Conservation (phyloP, 2,113 vertebrate genomes). For the Pachypanchax playfairii region DNA sequence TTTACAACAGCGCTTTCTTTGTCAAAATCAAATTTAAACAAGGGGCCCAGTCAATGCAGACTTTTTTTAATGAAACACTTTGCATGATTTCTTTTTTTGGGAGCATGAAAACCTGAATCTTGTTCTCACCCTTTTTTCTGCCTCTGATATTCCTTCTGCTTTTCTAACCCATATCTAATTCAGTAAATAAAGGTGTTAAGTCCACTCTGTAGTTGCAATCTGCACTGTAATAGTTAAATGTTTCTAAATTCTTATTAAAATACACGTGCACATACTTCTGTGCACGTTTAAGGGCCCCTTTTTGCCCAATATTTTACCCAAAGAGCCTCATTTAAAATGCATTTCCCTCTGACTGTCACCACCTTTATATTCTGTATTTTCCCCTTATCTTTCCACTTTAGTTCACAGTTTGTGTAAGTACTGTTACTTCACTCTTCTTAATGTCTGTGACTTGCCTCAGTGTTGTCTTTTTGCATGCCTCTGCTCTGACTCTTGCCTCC, state of each 20-base stretch:
- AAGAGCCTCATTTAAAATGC: constrained; percentile 46
- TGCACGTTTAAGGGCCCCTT: constrained; percentile 28
- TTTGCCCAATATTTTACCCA: constrained; percentile 15
- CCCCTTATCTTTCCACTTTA: constrained; percentile 83
- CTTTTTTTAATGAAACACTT: constrained; percentile 27
- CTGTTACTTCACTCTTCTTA: constrained; percentile 77
- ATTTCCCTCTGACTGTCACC: constrained; percentile 75
- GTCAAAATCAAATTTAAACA: constrained; percentile 7
- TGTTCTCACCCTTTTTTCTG: constrained; percentile 29
- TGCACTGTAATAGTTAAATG: constrained; percentile 37
- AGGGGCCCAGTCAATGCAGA: constrained; percentile 21
- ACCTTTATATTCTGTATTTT: constrained; percentile 87
- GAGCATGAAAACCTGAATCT: constrained; percentile 67
- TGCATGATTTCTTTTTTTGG: constrained; percentile 69
- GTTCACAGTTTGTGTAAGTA: constrained; percentile 88
- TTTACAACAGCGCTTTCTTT: constrained; percentile 10
- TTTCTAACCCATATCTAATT: constrained; percentile 43
- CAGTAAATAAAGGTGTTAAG: constrained; percentile 82
- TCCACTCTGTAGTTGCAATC: constrained; percentile 15
- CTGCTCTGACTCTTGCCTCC: constrained; percentile 57
- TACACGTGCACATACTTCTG: constrained; percentile 24
- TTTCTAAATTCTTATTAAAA: constrained; percentile 10
- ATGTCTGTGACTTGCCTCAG: constrained; percentile 72
- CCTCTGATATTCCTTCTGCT: constrained; percentile 34
- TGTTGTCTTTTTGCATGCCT: constrained; percentile 74